These are phyloP conservation scores for Rapana venosa DNA, from an alignment of 2,888 invertebrate species.

Conservation along the genomic window DNA sequence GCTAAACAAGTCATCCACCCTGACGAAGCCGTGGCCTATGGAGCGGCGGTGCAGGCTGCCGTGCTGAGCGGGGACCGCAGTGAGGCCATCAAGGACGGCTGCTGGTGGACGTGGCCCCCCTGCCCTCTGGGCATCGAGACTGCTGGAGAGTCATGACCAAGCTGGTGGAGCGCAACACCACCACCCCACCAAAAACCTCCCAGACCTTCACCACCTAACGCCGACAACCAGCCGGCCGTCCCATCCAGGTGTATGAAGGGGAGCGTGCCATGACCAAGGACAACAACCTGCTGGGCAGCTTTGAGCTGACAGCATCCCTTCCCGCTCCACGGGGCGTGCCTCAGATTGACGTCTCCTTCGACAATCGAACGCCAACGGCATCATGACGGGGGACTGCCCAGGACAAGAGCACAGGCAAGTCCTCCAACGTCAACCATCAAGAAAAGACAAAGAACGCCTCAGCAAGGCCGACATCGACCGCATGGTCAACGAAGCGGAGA, in stretches of 20 bases:
- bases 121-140: slow-evolving; percentile 82
- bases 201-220: slow-evolving; percentile 89
- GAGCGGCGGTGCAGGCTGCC: slow-evolving; percentile 76
- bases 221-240: slow-evolving; percentile 87
- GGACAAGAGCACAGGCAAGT: slow-evolving; percentile 88
- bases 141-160: slow-evolving; percentile 72
- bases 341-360: slow-evolving; percentile 84
- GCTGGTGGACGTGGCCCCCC: slow-evolving; percentile 78
- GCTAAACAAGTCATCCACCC: slow-evolving; percentile 98
- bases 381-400: slow-evolving; percentile 79
- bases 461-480: slow-evolving; percentile 91
- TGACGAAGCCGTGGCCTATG: slow-evolving; percentile 95
- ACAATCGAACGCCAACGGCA: slow-evolving; percentile 92
- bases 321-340: slow-evolving; percentile 76
- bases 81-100: slow-evolving; percentile 87
- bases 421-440: slow-evolving; percentile 90
- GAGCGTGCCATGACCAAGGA: slow-evolving; percentile 97
- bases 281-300: slow-evolving; percentile 83
- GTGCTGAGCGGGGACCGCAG: slow-evolving; percentile 86
- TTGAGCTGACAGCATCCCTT: slow-evolving; percentile 75
- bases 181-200: slow-evolving; percentile 76
- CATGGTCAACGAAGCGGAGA: slow-evolving; percentile 79
- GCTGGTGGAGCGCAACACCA: slow-evolving; percentile 65
- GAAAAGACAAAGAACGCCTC: slow-evolving; percentile 90
- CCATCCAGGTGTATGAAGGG: slow-evolving; percentile 88